phyloP scores from a whole-genome alignment of 2,888 invertebrate species.

The Habrosyne pyritoides region DNA sequence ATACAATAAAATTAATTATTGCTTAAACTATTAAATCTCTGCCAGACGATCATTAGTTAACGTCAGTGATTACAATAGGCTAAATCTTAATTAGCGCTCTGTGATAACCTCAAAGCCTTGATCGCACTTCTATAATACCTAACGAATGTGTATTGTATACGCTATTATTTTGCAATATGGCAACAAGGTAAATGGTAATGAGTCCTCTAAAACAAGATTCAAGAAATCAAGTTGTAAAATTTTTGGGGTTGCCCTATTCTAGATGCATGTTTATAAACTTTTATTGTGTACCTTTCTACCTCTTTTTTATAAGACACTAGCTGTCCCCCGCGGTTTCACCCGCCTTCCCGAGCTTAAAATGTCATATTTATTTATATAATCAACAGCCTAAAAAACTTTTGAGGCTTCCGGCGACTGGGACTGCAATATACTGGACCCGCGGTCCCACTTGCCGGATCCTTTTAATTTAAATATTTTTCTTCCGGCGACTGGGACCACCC shows the following conservation, averaged over 20 bases:
- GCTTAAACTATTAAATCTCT: constrained; percentile 24
- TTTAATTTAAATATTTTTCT: too few species aligned
- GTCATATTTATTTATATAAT: too few species aligned
- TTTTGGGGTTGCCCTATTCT: background rate
- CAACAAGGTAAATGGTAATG: background rate
- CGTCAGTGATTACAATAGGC: constrained; percentile 37
- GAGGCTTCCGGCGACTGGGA: too few species aligned
- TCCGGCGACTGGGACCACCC: too few species aligned
- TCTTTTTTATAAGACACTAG: too few species aligned
- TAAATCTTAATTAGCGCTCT: constrained; percentile 35
- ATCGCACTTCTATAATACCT: constrained; percentile 16
- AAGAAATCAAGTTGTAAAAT: background rate
- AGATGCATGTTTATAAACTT: too few species aligned
- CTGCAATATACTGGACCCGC: too few species aligned
- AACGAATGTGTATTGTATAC: constrained; percentile 11
- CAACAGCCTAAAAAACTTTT: too few species aligned
- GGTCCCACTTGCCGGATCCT: too few species aligned
- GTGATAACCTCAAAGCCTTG: constrained; percentile 33
- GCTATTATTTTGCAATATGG: background rate
- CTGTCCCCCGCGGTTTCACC: too few species aligned
- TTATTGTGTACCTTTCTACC: too few species aligned
- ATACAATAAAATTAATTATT: constrained; percentile 12
- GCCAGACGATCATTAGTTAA: constrained; percentile 34
- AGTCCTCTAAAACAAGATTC: background rate
- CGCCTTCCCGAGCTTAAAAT: too few species aligned